Evolutionary conservation across 2,888 invertebrate genomes (phyloP).

Genomic region (Byasa hedistus): DNA sequence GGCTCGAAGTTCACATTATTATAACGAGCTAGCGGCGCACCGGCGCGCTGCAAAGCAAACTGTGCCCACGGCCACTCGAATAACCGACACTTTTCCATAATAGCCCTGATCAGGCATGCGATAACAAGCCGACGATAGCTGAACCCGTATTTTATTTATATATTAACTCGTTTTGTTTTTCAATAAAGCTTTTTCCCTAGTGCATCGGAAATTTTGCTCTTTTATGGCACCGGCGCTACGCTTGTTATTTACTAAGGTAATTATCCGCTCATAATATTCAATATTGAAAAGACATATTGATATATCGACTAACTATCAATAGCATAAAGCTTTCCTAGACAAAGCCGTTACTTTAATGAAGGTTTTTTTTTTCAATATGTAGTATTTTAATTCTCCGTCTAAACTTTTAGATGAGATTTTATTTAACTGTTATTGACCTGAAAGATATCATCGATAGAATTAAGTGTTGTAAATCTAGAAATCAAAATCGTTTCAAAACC

Average conservation of each 20-base stretch:
- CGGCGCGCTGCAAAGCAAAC: slow-evolving; percentile 73
- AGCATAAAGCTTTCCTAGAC: not conserved
- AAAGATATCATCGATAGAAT: too few relatives aligned
- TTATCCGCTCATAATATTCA: slow-evolving; percentile 67
- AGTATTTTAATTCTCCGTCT: not conserved
- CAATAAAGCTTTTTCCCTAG: slow-evolving; percentile 77
- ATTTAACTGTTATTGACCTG: too few relatives aligned
- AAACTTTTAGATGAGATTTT: too few relatives aligned
- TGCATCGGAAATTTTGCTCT: slow-evolving; percentile 74
- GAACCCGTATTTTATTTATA: slow-evolving; percentile 81
- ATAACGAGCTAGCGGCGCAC: slow-evolving; percentile 74
- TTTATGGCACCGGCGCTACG: slow-evolving; percentile 70
- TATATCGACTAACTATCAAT: slow-evolving; percentile 45
- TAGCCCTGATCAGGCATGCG: slow-evolving; percentile 76
- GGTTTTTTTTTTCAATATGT: not conserved
- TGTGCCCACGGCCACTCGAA: slow-evolving; percentile 72
- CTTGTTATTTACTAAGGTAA: slow-evolving; percentile 73
- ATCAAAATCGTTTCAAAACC: not conserved
- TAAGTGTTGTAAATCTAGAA: too few relatives aligned
- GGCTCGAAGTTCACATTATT: slow-evolving; percentile 79
- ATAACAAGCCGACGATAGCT: slow-evolving; percentile 80
- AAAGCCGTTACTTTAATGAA: not conserved
- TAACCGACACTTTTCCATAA: slow-evolving; percentile 76
- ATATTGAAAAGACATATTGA: slow-evolving; percentile 69
- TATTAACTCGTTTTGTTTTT: slow-evolving; percentile 76